Percentiles rank a stretch among this genome's conserved stretches.
phyloP scores from a whole-genome alignment of 2,113 vertebrate species.

The Xenus cinereus region DNA sequence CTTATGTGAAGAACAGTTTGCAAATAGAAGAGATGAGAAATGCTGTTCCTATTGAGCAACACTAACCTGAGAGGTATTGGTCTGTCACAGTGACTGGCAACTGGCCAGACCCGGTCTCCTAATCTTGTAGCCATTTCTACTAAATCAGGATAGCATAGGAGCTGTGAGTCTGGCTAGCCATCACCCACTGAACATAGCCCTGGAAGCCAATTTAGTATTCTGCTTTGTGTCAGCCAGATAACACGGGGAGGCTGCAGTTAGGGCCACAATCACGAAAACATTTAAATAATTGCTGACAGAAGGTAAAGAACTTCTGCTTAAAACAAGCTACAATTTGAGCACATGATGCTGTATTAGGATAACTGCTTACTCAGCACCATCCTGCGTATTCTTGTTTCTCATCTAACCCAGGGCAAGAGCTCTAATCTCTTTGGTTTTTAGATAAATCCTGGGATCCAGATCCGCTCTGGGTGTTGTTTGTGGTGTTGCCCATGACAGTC shows the following conservation, averaged over 20 bases:
- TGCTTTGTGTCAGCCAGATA: not conserved
- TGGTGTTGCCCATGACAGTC: not conserved
- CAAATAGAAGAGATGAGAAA: not conserved
- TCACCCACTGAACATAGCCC: not conserved
- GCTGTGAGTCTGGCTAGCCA: not conserved
- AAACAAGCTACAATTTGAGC: not conserved
- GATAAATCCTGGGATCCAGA: not conserved
- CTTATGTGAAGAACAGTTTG: not conserved
- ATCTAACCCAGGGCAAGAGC: not conserved
- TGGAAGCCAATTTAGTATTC: not conserved
- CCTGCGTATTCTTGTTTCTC: not conserved
- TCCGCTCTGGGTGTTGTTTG: rapidly evolving
- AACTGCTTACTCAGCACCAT: not conserved
- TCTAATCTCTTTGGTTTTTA: not conserved
- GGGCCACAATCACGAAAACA: not conserved
- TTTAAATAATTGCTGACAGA: not conserved
- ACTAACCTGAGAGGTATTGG: not conserved
- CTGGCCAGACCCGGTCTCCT: not conserved
- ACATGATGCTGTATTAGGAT: not conserved
- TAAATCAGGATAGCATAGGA: not conserved
- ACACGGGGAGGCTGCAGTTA: not conserved
- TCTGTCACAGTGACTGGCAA: not conserved
- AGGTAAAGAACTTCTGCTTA: not conserved
- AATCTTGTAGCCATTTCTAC: not conserved
- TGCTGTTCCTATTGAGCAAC: rapidly evolving